Evolutionary conservation across 2,888 invertebrate genomes (phyloP).

Genomic region (Exocentrus adspersus): DNA sequence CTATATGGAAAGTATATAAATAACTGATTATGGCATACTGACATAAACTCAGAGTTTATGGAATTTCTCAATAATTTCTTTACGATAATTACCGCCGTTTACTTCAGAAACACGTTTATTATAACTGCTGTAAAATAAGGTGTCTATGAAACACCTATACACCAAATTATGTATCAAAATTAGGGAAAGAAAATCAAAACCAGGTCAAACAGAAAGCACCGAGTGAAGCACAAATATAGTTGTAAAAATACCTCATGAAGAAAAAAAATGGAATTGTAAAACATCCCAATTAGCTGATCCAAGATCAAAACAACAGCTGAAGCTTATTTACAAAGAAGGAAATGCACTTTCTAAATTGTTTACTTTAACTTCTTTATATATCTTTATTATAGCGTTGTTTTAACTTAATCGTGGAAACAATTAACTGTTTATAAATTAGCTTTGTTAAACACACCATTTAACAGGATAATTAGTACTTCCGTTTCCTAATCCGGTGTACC

Average conservation of each 20-base stretch:
- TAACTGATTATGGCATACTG: conserved; percentile 8
- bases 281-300: too few relatives aligned
- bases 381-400: background rate
- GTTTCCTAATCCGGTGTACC: background rate
- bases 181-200: too few relatives aligned
- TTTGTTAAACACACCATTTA: conserved; percentile 2
- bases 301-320: too few relatives aligned
- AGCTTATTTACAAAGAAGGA: too few relatives aligned
- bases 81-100: too few relatives aligned
- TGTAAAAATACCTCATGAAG: too few relatives aligned
- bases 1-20: conserved; percentile 13
- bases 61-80: background rate
- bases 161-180: too few relatives aligned
- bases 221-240: too few relatives aligned
- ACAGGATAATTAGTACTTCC: conserved; percentile 14
- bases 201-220: too few relatives aligned
- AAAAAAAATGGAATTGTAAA: too few relatives aligned
- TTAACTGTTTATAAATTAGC: conserved; percentile 6
- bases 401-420: background rate
- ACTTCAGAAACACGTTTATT: background rate
- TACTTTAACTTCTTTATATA: background rate
- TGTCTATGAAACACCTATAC: too few relatives aligned
- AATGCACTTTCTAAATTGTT: background rate
- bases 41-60: conserved; percentile 1
- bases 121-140: too few relatives aligned